Base-by-base conservation (phyloP, 2,888 invertebrate genomes). In the Candidula unifasciata region DNA sequence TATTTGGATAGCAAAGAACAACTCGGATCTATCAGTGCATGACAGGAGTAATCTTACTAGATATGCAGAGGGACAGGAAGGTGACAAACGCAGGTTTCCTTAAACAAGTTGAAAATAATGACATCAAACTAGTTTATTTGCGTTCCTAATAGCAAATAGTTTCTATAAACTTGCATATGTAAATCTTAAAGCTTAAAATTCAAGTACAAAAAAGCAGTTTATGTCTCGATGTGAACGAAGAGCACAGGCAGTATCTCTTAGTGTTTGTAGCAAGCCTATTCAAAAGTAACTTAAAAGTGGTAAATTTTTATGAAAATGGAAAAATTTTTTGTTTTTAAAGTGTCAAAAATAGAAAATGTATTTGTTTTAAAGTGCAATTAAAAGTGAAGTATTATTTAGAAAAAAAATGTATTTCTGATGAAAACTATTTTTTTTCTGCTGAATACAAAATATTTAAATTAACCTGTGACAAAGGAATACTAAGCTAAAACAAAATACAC, bases 391-490 rank as follows among this genome's bases (percentile, higher is more conserved):
- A 27, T 44, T 24, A 71, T 71, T 2, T 37, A 18, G 37, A 37
- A n/a, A 52, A 44, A 1, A 73, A 44, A 13, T 24, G 3, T 2
- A 73, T 73, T 73, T 44, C 24, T 37, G 44, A 44, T 27, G 44
- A 73, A 52, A 44, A n/a, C n/a, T 44, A 44, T n/a, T 73, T 6
- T 73, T n/a, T n/a, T 54, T n/a, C 52, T 33, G 30, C 74, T 54
- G 33, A n/a, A n/a, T 74, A 54, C 27, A 74, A 74, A 27, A 13
- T 52, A 71, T 21, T n/a, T n/a, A n/a, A 73, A 78, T 60, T 8
- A 57, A 2, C 24, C 2, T 64, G 77, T 76, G 76, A 76, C 54
- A 78, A 64, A 60, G 64, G 52, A 64, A 73, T 73, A n/a, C 73
- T 73, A 73, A 64, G 60, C 77, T 35, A 60, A 78, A 78, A 35